phyloP scores from a whole-genome alignment of 2,797 vertebrate genomes.

The Premnoplex brunnescens region DNA sequence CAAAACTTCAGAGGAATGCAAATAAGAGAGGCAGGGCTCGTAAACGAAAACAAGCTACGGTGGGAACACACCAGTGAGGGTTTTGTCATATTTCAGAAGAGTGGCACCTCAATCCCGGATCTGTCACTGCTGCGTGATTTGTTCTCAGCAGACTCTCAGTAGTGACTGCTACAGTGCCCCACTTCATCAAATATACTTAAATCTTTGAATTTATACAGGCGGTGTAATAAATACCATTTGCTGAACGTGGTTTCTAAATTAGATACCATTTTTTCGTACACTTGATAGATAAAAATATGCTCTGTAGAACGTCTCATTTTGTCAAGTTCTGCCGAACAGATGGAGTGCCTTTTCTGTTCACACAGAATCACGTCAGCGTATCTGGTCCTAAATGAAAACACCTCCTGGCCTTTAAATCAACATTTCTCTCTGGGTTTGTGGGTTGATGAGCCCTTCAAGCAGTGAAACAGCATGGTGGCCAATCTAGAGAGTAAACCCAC shows the following conservation, averaged over 20 bases:
- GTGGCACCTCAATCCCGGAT: neutral
- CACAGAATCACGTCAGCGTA: neutral
- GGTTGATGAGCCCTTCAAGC: neutral
- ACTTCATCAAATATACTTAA: neutral
- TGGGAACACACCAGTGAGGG: neutral
- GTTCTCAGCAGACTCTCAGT: neutral
- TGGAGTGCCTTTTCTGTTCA: neutral
- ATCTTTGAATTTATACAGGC: neutral
- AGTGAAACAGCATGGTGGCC: neutral
- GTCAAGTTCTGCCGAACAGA: neutral
- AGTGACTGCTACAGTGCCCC: neutral
- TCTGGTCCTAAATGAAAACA: constrained; percentile 3
- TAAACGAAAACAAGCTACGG: neutral
- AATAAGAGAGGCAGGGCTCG: neutral
- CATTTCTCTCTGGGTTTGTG: neutral
- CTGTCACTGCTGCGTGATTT: neutral
- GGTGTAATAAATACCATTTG: neutral
- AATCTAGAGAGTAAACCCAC: neutral
- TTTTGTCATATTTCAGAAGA: neutral
- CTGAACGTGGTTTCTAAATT: constrained; percentile 4
- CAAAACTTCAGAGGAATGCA: neutral
- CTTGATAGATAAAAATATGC: neutral
- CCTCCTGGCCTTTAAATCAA: neutral
- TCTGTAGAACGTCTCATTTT: neutral
- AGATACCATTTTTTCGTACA: neutral